These are phyloP conservation scores for Pseudopodoces humilis DNA, from an alignment of 2,113 vertebrate genomes.

Conservation along the genomic window DNA sequence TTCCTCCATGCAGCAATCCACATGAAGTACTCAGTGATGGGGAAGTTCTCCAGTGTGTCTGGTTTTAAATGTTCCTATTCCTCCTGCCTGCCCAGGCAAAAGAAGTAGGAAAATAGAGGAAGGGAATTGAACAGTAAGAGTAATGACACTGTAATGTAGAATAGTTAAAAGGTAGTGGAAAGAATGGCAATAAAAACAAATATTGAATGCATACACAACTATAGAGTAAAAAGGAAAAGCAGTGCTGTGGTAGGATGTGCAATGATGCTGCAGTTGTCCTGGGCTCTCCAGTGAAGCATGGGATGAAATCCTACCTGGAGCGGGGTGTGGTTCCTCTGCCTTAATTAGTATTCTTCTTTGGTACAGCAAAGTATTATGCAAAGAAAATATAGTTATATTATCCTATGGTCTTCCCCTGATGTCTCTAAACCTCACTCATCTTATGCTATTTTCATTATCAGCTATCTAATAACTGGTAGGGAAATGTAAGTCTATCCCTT, in stretches of 20 bases:
- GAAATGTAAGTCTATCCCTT: not conserved
- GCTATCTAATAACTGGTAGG: not conserved
- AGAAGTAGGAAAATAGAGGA: not conserved
- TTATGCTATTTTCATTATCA: not conserved
- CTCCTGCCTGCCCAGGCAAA: not conserved
- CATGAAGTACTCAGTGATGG: not conserved
- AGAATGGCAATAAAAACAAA: not conserved
- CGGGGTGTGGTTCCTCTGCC: accelerated
- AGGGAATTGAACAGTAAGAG: not conserved
- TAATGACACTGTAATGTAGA: not conserved
- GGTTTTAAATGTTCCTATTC: not conserved
- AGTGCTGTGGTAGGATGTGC: not conserved
- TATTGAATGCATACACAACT: not conserved
- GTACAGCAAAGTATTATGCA: not conserved
- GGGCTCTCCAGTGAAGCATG: not conserved
- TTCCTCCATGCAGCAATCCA: not conserved
- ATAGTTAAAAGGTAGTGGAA: not conserved
- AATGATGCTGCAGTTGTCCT: not conserved
- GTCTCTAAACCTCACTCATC: not conserved
- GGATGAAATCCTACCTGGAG: not conserved
- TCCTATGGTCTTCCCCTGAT: not conserved
- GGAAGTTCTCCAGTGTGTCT: not conserved
- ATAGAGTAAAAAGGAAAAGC: not conserved
- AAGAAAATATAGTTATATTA: not conserved
- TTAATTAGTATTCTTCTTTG: not conserved